Base-by-base conservation (phyloP, 2,888 invertebrate genomes). In the Xestobium rufovillosum region DNA sequence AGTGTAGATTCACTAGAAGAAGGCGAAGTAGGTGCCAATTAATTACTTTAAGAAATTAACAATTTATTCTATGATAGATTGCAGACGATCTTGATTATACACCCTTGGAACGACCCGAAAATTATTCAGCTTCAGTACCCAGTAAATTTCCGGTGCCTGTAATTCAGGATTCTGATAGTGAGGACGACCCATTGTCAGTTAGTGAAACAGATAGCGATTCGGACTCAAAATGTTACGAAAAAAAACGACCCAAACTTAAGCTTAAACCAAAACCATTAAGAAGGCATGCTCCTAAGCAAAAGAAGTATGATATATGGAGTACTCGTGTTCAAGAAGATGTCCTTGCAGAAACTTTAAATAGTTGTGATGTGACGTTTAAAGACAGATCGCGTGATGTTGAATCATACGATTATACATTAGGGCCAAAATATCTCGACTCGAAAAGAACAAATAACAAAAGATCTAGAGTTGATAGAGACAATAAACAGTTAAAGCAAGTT, bases 241-340 rank as follows among this genome's bases (percentile, higher is more conserved):
- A 66, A 1, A 80, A 80, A 51, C 73, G 73, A 39, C 72, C 74
- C 4, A 73, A 71, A 56, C 53, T 70, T 11, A 66, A 65, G 41
- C 49, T 60, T 9, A 69, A 66, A 47, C 68, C 72, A 34, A 49
- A 69, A 38, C 61, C 66, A 3, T 69, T 55, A 43, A 48, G 39
- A 27, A 62, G 26, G 26, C 38, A 23, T 55, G 59, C 31, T 55
- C 62, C 29, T 55, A 76, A 71, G 48, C 73, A 72, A 43, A 80
- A 78, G 38, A 81, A 81, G 61, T 87, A 86, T 55, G 83, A 83
- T 61, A 74, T 89, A 46, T 90, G 89, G 89, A 70, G 73, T 47
- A 66, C 68, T 2, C 71, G 73, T 43, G 62, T 72, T n/a, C 78
- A 87, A 67, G 88, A 89, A 59, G 87, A 88, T 48, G 72, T 82